Evolutionary conservation across 2,797 vertebrate species (phyloP).

Genomic region (Melanogrammus aeglefinus): DNA sequence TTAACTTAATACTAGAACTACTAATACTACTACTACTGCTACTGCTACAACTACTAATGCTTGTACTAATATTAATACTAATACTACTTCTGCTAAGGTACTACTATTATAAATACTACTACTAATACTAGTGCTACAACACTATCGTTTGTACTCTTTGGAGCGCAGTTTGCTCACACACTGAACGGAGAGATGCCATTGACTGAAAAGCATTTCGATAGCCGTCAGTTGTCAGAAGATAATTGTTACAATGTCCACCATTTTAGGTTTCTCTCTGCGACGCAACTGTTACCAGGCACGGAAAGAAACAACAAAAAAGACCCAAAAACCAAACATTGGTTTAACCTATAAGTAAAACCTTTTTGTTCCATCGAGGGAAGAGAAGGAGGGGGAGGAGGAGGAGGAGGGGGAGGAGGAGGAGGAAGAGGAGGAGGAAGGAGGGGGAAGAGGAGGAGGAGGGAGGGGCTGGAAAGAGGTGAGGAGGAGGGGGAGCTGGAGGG

Average conservation of each 20-base stretch:
- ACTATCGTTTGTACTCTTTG: neutral
- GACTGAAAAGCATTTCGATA: neutral
- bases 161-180: neutral
- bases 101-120: no score
- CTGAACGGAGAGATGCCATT: neutral
- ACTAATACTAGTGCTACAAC: no score
- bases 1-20: no score
- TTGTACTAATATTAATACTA: no score
- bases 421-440: neutral
- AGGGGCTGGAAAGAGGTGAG: no score
- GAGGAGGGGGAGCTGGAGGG: no score
- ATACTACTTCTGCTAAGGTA: no score
- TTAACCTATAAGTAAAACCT: constrained; percentile 19
- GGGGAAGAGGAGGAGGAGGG: no score
- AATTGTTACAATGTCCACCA: constrained; percentile 37
- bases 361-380: constrained; percentile 35
- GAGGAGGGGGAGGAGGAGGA: neutral
- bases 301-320: constrained; percentile 27
- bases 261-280: constrained; percentile 4
- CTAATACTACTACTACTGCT: no score
- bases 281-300: constrained; percentile 24
- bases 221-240: constrained; percentile 4
- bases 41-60: no score
- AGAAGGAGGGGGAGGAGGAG: neutral
- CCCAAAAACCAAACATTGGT: constrained; percentile 31